These are phyloP conservation scores for Macrocentrus cingulum DNA, from an alignment of 1,140 invertebrate genomes.

Conservation along the genomic window DNA sequence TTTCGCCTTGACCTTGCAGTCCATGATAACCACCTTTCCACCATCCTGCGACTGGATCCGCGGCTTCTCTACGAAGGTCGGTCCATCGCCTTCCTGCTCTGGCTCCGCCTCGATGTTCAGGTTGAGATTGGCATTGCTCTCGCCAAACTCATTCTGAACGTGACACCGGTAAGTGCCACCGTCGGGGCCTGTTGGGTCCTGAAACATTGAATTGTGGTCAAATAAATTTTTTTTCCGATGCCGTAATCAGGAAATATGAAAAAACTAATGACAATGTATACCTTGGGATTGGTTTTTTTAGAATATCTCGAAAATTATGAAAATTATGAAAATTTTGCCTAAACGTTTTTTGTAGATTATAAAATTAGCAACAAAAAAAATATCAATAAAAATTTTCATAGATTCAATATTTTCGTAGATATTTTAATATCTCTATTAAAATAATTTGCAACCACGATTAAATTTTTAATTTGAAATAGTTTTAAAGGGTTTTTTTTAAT, in stretches of 20 bases:
- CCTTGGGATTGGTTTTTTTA: too few species aligned
- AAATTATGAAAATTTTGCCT: too few species aligned
- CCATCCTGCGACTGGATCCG: conserved; percentile 91
- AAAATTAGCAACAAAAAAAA: too few species aligned
- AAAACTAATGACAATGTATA: background rate
- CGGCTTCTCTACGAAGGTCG: conserved; percentile 98
- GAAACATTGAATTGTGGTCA: conserved; percentile 36
- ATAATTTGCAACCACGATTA: too few species aligned
- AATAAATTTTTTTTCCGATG: background rate
- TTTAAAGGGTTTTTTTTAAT: too few species aligned
- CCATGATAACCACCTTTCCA: conserved; percentile 96
- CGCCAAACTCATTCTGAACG: conserved; percentile 94
- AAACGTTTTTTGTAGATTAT: too few species aligned
- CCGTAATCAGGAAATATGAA: background rate
- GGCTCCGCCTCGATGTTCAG: conserved; percentile 95
- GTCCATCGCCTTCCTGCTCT: conserved; percentile 89
- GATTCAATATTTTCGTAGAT: too few species aligned
- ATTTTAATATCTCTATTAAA: too few species aligned
- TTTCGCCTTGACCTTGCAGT: conserved; percentile 91
- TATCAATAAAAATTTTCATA: too few species aligned
- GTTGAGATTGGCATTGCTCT: conserved; percentile 97
- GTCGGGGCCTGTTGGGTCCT: conserved; percentile 92
- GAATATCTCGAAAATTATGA: too few species aligned
- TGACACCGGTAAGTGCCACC: conserved; percentile 97
- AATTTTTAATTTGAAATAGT: too few species aligned